Evolutionary conservation across 2,797 vertebrate species (phyloP).

Genomic region (Cephalopachus bancanus): DNA sequence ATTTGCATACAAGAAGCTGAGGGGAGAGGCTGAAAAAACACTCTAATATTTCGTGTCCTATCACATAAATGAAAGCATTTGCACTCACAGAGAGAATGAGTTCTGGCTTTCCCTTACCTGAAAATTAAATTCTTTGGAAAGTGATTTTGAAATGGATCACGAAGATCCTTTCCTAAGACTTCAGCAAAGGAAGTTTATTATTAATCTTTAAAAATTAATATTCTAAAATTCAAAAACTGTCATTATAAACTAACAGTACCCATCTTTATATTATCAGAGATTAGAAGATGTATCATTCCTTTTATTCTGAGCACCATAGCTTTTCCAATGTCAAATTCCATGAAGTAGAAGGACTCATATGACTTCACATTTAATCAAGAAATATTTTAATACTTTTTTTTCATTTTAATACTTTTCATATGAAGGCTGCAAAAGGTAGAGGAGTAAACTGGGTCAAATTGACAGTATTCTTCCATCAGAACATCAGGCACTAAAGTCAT

Average conservation of each 20-base stretch:
- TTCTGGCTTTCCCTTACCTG: slow-evolving; percentile 40
- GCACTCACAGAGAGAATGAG: not conserved
- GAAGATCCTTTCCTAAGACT: slow-evolving; percentile 19
- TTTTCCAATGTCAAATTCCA: slow-evolving; percentile 34
- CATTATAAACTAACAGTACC: not conserved
- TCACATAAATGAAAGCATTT: not conserved
- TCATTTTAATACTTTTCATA: slow-evolving; percentile 32
- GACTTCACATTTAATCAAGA: not conserved
- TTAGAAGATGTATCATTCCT: not conserved
- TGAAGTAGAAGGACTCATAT: not conserved
- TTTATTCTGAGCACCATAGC: not conserved
- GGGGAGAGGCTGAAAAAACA: not conserved
- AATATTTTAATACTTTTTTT: slow-evolving; percentile 16
- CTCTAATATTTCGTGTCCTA: not conserved
- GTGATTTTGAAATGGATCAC: slow-evolving; percentile 50
- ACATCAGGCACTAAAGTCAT: not conserved
- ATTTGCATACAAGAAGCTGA: not conserved
- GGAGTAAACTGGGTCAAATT: not conserved
- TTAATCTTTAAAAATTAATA: slow-evolving; percentile 50
- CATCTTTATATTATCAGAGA: slow-evolving; percentile 17
- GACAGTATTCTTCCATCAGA: not conserved
- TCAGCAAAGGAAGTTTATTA: slow-evolving; percentile 48
- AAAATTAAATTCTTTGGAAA: slow-evolving; percentile 61
- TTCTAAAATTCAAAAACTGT: slow-evolving; percentile 47
- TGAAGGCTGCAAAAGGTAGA: slow-evolving; percentile 28